Base-by-base conservation (phyloP, 2,888 invertebrate species). In the Portevinia maculata region DNA sequence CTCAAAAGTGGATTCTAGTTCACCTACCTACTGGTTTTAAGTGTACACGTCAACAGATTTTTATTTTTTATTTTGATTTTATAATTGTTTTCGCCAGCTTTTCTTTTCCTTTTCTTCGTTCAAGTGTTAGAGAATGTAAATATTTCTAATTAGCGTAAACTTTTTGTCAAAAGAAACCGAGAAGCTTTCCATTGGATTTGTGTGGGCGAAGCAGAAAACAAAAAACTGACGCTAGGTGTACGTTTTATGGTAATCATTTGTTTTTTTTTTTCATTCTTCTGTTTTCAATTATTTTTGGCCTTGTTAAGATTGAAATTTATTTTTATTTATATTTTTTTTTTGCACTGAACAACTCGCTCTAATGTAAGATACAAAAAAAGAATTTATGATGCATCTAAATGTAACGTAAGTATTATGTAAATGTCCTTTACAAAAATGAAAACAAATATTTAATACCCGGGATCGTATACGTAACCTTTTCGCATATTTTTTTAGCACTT, bases 121-220 rank as follows among this genome's bases (percentile, higher is more conserved):
- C 48, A 55, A 39, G 41, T 76, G 76, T 48, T 70, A 70, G 62
- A 69, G 69, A 75, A 79, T 69, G 79, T 69, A 75, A 79, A 75
- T 79, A 75, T 75, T 79, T 75, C 69, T 69, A 79, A 69, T 79
- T 62, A 69, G 75, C 41, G 69, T 79, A 57, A 75, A 75, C 69
- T 79, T 79, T 62, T 79, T 69, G 75, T 75, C 74, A 64, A 69
- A 70, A 57, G 74, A 75, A 64, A 69, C 11, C 48, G 64, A 30
- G 50, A 62, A 44, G 17, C 60, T 39, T 67, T 30, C 50, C 28
- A 11, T 37, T 28, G 30, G 37, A 19, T 15, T 7, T 28, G 6
- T 30, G 62, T 48, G 48, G 48, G 74, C 8, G 52, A 24, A 13
- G 15, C 15, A 32, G 32, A 24, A 32, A 60, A 62, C 3, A 44